These are phyloP conservation scores for Rousettus leschenaultii DNA, from an alignment of 2,113 vertebrate genomes.

Conservation along the genomic window DNA sequence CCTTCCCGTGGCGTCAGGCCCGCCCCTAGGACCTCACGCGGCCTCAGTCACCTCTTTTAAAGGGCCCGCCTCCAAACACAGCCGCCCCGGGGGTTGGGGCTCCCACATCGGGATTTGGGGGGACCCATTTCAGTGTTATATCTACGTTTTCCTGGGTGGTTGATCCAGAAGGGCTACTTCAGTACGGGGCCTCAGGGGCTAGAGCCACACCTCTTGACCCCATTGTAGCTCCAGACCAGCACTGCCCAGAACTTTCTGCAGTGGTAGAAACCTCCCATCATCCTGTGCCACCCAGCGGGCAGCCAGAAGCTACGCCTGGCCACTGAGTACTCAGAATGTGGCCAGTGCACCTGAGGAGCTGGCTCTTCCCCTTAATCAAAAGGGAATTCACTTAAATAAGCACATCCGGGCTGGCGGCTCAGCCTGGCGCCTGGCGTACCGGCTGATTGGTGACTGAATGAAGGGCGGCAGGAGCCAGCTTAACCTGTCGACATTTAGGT, in stretches of 20 bases:
- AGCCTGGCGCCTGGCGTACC: rapidly evolving
- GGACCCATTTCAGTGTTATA: background rate
- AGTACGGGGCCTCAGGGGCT: background rate
- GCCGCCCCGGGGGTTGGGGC: background rate
- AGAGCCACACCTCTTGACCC: background rate
- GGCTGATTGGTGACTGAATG: background rate
- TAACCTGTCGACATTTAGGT: background rate
- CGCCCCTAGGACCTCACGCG: background rate
- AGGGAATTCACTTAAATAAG: background rate
- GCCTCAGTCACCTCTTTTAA: background rate
- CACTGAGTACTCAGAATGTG: background rate
- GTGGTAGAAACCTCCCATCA: too few relatives aligned
- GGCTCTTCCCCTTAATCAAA: background rate
- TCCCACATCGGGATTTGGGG: background rate
- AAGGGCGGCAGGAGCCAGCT: rapidly evolving
- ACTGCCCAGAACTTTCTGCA: background rate
- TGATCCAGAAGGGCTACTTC: background rate
- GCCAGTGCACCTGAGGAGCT: too few relatives aligned
- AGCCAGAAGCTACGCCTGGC: too few relatives aligned
- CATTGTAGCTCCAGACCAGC: background rate
- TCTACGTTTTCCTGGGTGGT: background rate
- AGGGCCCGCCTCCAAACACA: background rate
- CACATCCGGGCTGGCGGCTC: rapidly evolving
- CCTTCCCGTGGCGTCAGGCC: background rate
- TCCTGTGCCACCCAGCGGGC: too few relatives aligned